Evolutionary conservation across 1,140 invertebrate genomes (phyloP).

Genomic region (Drosophila jambulina): DNA sequence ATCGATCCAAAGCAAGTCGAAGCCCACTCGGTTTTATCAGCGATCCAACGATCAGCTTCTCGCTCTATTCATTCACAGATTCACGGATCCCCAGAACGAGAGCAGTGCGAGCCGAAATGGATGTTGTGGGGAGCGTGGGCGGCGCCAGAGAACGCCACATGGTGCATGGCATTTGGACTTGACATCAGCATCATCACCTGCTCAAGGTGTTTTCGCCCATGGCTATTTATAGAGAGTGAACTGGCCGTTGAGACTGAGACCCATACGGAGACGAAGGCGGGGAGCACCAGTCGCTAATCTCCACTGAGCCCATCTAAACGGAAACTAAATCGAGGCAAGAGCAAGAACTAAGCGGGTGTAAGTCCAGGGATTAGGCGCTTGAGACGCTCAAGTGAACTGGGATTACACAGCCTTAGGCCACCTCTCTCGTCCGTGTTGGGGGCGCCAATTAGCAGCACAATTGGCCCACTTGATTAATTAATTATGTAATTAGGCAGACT

Average conservation of each 20-base stretch:
- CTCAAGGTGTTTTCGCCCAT: conserved; percentile 39
- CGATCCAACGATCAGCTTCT: conserved; percentile 3
- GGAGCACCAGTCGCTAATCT: conserved; percentile 19
- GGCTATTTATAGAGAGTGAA: conserved; percentile 44
- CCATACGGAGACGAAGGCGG: background rate
- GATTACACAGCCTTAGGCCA: conserved; percentile 10
- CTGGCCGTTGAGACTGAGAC: background rate
- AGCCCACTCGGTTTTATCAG: conserved; percentile 17
- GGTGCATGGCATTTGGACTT: conserved; percentile 42
- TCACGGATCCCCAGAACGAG: background rate
- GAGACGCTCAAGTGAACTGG: conserved; percentile 1
- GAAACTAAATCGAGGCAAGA: conserved; percentile 34
- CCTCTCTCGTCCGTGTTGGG: background rate
- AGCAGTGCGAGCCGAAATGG: conserved; percentile 7
- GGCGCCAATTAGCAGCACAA: conserved; percentile 24
- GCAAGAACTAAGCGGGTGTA: conserved; percentile 18
- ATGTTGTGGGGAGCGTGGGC: conserved; percentile 45
- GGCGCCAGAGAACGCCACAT: conserved; percentile 38
- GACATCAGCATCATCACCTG: conserved; percentile 51
- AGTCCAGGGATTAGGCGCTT: conserved; percentile 20
- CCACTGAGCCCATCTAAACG: conserved; percentile 25
- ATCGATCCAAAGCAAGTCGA: conserved; percentile 7
- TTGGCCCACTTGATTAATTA: conserved; percentile 45
- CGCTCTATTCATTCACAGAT: conserved; percentile 32
- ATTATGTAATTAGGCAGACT: conserved; percentile 45